phyloP scores from a whole-genome alignment of 1,140 invertebrate species.

The Atta texana region DNA sequence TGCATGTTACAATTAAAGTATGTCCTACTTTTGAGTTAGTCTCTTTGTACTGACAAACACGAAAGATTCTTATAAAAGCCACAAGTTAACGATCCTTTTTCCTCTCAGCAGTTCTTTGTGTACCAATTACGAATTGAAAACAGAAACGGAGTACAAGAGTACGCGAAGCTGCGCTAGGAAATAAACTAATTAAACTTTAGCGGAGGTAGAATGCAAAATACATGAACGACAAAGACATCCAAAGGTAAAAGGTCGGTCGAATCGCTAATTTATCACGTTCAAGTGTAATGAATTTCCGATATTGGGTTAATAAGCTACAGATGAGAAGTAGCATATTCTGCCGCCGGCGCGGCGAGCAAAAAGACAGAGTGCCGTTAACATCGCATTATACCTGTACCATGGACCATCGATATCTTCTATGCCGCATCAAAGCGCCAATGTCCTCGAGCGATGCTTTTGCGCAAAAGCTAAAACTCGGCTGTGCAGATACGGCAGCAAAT shows the following conservation, averaged over 20 bases:
- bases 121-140: conserved; percentile 56
- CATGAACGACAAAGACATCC: conserved; percentile 30
- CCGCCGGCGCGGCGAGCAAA: conserved; percentile 10
- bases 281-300: conserved; percentile 58
- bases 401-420: conserved; percentile 41
- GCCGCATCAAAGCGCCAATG: conserved; percentile 41
- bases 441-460: conserved; percentile 41
- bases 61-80: conserved; percentile 49
- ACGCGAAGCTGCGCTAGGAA: conserved; percentile 9
- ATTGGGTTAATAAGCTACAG: conserved; percentile 59
- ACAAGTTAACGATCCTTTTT: conserved; percentile 38
- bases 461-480: conserved; percentile 32
- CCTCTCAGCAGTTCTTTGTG: background rate
- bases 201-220: conserved; percentile 27
- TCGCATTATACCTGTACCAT: conserved; percentile 20
- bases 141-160: conserved; percentile 22
- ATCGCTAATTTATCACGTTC: conserved; percentile 57
- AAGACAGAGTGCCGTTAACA: conserved; percentile 49
- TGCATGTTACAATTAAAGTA: conserved; percentile 40
- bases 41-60: conserved; percentile 23
- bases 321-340: conserved; percentile 37
- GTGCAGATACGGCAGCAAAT: conserved; percentile 10
- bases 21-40: conserved; percentile 15
- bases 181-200: conserved; percentile 60
- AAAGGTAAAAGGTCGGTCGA: conserved; percentile 24